Conservation (phyloP, 2,888 invertebrate genomes). For the Pycnomerus fuliginosus region DNA sequence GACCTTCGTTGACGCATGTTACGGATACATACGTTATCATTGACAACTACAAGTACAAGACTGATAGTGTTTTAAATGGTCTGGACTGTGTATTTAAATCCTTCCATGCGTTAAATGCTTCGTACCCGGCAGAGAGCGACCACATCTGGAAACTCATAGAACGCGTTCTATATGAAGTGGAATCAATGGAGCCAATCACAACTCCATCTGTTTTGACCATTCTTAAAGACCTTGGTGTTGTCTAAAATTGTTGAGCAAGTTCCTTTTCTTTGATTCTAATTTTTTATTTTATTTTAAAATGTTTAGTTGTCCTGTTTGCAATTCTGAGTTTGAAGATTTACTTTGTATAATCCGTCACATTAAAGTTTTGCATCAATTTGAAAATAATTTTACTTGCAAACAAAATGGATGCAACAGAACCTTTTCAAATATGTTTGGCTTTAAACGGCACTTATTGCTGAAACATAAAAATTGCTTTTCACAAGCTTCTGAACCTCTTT, state of each 20-base stretch:
- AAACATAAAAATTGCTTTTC: too few relatives aligned
- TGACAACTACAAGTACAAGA: neutral
- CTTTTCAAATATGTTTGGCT: slow-evolving; percentile 1
- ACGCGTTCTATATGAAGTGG: slow-evolving; percentile 1
- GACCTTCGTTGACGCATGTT: neutral
- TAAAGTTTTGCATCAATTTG: neutral
- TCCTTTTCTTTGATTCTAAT: neutral
- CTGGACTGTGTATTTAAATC: slow-evolving; percentile 4
- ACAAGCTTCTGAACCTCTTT: too few relatives aligned
- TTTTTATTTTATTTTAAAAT: neutral
- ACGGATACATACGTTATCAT: neutral
- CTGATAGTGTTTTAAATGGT: neutral
- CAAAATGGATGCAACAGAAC: neutral
- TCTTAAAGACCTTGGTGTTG: too few relatives aligned
- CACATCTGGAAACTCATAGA: slow-evolving; percentile 9
- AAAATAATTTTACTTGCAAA: neutral
- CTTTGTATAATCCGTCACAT: neutral
- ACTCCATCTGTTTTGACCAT: slow-evolving; percentile 3
- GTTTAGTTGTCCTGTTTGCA: neutral
- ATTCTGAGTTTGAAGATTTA: neutral
- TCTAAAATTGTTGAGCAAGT: too few relatives aligned
- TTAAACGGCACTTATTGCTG: neutral
- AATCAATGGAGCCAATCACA: slow-evolving; percentile 1
- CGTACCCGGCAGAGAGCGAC: slow-evolving; percentile 9
- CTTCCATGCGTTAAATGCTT: slow-evolving; percentile 4